Percentiles rank a stretch among this genome's conserved stretches.
Evolutionary conservation across 2,113 vertebrate species (phyloP).

Genomic region (Heterocephalus glaber): DNA sequence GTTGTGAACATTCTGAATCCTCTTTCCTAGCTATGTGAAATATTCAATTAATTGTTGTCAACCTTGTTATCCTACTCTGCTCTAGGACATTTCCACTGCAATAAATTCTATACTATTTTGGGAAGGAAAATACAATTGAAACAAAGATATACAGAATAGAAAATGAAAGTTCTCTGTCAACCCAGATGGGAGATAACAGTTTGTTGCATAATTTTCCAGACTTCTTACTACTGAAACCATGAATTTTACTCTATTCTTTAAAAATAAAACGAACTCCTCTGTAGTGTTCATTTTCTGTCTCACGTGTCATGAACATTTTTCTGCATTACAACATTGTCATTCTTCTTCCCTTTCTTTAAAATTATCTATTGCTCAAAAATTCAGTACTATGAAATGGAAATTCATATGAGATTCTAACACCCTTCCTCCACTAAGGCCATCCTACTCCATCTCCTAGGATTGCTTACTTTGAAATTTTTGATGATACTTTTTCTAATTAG

Average conservation of each 20-base stretch:
- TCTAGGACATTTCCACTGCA: background rate
- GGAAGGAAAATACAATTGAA: slow-evolving; percentile 50
- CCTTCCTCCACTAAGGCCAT: background rate
- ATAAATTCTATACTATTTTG: background rate
- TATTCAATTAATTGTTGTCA: background rate
- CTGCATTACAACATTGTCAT: background rate
- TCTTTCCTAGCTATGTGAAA: background rate
- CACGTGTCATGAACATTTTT: background rate
- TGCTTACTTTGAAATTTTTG: background rate
- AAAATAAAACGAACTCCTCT: slow-evolving; percentile 50
- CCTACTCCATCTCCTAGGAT: background rate
- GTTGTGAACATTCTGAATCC: background rate
- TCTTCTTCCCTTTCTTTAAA: slow-evolving; percentile 35
- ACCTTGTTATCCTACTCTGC: background rate
- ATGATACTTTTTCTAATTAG: background rate
- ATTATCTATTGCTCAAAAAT: slow-evolving; percentile 5
- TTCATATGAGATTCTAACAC: background rate
- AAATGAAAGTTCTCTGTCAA: slow-evolving; percentile 65
- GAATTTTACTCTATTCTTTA: slow-evolving; percentile 27
- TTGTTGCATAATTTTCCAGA: slow-evolving; percentile 27
- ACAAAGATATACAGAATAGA: slow-evolving; percentile 51
- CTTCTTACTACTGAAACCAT: slow-evolving; percentile 40
- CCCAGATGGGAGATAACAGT: slow-evolving; percentile 31
- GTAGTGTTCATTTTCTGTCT: slow-evolving; percentile 27
- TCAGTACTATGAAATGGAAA: slow-evolving; percentile 1